Conservation (phyloP, 2,113 vertebrate genomes). For the Mus pahari region DNA sequence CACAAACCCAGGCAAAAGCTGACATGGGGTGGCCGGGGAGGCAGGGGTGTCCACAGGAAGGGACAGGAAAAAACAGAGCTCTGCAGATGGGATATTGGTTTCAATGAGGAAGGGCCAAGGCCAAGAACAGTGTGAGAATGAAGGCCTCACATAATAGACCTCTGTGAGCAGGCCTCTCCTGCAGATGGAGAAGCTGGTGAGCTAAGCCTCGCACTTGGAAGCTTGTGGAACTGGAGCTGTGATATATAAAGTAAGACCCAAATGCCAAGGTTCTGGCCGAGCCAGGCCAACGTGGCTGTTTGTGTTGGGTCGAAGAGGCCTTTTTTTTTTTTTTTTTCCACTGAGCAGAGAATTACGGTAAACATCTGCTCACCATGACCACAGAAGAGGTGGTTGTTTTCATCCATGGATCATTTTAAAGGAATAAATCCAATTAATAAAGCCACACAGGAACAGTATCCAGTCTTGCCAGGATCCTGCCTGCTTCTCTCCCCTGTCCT, state of each 20-base stretch:
- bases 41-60: background rate
- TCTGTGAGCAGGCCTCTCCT: slow-evolving; percentile 83
- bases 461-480: slow-evolving; percentile 79
- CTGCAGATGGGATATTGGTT: slow-evolving; percentile 73
- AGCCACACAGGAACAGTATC: slow-evolving; percentile 77
- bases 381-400: slow-evolving; percentile 87
- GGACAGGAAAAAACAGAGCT: slow-evolving; percentile 60
- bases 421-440: slow-evolving; percentile 88
- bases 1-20: background rate
- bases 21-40: background rate
- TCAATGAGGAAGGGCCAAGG: slow-evolving; percentile 73
- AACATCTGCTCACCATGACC: slow-evolving; percentile 88
- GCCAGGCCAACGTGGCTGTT: slow-evolving; percentile 87
- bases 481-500: slow-evolving; percentile 81
- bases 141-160: slow-evolving; percentile 82
- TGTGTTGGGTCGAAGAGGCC: slow-evolving; percentile 87
- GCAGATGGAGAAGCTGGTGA: slow-evolving; percentile 86
- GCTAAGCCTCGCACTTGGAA: slow-evolving; percentile 83
- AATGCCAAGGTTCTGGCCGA: slow-evolving; percentile 85
- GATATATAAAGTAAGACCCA: slow-evolving; percentile 86
- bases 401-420: slow-evolving; percentile 86
- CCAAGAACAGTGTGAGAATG: slow-evolving; percentile 67
- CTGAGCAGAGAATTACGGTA: slow-evolving; percentile 89
- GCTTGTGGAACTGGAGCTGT: slow-evolving; percentile 79
- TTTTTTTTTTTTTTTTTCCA: slow-evolving; percentile 73